A percentile compares a stretch with the other conserved stretches of the same genome.
Evolutionary conservation across 2,113 vertebrate species (phyloP).

Genomic region (Rhodinocichla rosea): DNA sequence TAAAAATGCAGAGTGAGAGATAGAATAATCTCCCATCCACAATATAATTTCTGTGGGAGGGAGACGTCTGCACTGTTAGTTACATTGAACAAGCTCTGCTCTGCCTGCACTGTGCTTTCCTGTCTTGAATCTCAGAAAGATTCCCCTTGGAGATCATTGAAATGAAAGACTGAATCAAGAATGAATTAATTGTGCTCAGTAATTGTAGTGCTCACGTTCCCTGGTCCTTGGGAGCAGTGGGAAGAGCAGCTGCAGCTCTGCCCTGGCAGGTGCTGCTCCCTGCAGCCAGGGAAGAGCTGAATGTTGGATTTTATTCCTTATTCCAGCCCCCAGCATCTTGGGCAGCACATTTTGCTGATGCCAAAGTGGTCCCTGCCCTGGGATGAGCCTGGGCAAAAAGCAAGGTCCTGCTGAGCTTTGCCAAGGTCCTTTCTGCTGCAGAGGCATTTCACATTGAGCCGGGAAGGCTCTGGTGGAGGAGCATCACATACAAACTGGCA

Average conservation of each 20-base stretch:
- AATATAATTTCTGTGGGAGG: constrained; percentile 33
- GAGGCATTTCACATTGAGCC: not conserved
- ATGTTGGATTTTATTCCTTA: not conserved
- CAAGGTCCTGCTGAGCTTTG: not conserved
- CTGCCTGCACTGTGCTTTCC: constrained; percentile 27
- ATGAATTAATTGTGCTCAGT: constrained; percentile 43
- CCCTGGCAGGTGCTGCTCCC: not conserved
- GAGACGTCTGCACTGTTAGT: constrained; percentile 38
- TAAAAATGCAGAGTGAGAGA: constrained; percentile 3
- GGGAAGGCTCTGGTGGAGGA: not conserved
- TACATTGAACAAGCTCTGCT: not conserved
- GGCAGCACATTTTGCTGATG: not conserved
- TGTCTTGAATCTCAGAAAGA: constrained; percentile 24
- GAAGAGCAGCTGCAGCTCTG: constrained; percentile 10
- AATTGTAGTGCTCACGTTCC: not conserved
- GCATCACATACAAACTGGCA: not conserved
- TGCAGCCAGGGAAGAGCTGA: not conserved
- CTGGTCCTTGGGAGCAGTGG: not conserved
- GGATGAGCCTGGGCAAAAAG: not conserved
- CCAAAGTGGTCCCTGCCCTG: not conserved
- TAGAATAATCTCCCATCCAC: constrained; percentile 35
- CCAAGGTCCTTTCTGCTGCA: not conserved
- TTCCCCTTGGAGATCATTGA: constrained; percentile 17
- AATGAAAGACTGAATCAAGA: constrained; percentile 48
- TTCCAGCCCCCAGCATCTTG: not conserved